Base-by-base conservation (phyloP, 2,113 vertebrate species). In the Phaethon lepturus region DNA sequence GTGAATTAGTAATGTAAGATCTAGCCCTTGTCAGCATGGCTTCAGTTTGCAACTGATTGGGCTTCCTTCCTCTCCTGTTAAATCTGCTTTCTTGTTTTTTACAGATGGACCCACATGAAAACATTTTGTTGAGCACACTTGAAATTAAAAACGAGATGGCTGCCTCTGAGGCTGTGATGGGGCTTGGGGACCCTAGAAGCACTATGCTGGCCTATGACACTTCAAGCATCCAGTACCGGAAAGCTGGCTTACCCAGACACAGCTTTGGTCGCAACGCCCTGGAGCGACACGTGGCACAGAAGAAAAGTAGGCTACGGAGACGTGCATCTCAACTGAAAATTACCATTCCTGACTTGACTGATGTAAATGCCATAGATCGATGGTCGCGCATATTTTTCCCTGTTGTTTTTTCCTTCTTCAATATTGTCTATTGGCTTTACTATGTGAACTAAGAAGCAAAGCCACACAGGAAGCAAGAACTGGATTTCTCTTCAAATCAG, bases 381-480 rank as follows among this genome's bases (percentile, higher is more conserved):
- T 99, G 99, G 99, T 99, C 99, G 2, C 98, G 99, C 98, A 99
- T 99, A 89, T 99, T 99, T 97, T 99, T 99, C 98, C 99, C 99
- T 10, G 99, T 99, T 17, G 99, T 99, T 95, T 99, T 99, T 97
- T 99, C 99, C 96, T 99, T 99, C 97, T 99, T 99, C 98, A 99
- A 99, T 96, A 98, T 99, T 58, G 96, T 99, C 97, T 99, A 99
- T 94, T 99, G 99, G 99, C 99, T 99, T 97, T 99, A 99, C 95
- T 99, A 99, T 92, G 98, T 99, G 98, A 99, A 99, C 97, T 99
- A 99, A 99, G 98, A 96, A 86, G 86, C 95, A 93, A 96, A 94
- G 96, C 97, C 96, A 94, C 94, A 10, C 56, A 55, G 95, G 95
- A 98, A 97, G 97, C 95, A 97, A 98, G 97, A 97, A 98, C 98